Percentiles rank a stretch among this genome's conserved stretches.
Conservation (phyloP, 1,140 invertebrate genomes). For the Cylas formicarius region DNA sequence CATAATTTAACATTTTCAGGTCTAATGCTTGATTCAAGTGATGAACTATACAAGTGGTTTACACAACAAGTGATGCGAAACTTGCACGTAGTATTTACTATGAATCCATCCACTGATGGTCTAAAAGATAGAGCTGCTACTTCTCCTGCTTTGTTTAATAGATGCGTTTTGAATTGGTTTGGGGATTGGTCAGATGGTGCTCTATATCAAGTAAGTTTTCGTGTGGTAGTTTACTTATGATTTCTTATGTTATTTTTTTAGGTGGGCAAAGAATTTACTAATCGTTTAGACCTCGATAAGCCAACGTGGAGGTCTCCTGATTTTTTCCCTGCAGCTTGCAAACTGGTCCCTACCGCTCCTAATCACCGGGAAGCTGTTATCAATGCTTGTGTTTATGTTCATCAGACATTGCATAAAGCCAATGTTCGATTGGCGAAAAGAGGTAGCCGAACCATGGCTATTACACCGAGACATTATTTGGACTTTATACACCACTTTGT, state of each 20-base stretch:
- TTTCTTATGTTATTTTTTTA: conserved; percentile 32
- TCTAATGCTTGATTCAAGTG: conserved; percentile 95
- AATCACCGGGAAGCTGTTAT: conserved; percentile 90
- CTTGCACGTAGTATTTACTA: conserved; percentile 98
- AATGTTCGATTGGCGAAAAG: conserved; percentile 83
- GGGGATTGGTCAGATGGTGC: conserved; percentile 99
- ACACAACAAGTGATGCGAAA: conserved; percentile 98
- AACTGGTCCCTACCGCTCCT: conserved; percentile 65
- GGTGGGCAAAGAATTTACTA: conserved; percentile 83
- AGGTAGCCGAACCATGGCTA: conserved; percentile 89
- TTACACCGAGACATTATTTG: conserved; percentile 97
- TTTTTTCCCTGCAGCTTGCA: conserved; percentile 80
- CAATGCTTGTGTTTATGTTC: conserved; percentile 97
- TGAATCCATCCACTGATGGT: conserved; percentile 98
- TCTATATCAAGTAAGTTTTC: conserved; percentile 78
- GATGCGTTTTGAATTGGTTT: conserved; percentile 99
- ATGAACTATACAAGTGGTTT: conserved; percentile 98
- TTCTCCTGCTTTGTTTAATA: conserved; percentile 97
- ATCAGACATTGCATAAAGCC: conserved; percentile 92
- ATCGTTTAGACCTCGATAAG: conserved; percentile 73
- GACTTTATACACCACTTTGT: conserved; percentile 99
- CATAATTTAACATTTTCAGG: conserved; percentile 40
- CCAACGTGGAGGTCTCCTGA: conserved; percentile 78
- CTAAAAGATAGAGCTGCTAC: conserved; percentile 97
- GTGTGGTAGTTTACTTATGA: neutral